Evolutionary conservation across 2,888 invertebrate genomes (phyloP).

Genomic region (Cremastinae sp.): DNA sequence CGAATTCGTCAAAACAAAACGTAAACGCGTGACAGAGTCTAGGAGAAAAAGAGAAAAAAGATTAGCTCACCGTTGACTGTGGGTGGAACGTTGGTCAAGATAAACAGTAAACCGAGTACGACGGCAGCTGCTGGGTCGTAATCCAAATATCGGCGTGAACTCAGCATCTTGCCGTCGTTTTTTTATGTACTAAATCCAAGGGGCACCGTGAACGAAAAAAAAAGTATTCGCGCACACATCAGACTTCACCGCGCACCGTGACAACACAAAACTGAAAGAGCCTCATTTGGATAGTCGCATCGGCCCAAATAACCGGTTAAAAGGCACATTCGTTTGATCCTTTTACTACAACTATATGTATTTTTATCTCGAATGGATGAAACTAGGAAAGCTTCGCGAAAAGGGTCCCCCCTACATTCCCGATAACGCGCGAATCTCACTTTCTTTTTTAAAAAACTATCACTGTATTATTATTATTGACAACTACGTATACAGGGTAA

Average conservation of each 20-base stretch:
- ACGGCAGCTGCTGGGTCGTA: slow-evolving; percentile 70
- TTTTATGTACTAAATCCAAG: slow-evolving; percentile 67
- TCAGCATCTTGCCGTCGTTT: slow-evolving; percentile 73
- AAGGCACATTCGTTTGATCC: slow-evolving; percentile 33
- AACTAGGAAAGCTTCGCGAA: slow-evolving; percentile 42
- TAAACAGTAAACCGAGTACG: slow-evolving; percentile 59
- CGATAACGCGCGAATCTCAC: slow-evolving; percentile 18
- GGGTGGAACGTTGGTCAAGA: slow-evolving; percentile 55
- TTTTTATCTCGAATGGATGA: slow-evolving; percentile 16
- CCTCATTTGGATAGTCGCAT: slow-evolving; percentile 59
- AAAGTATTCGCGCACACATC: slow-evolving; percentile 75
- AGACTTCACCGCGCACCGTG: slow-evolving; percentile 74
- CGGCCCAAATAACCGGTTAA: slow-evolving; percentile 14
- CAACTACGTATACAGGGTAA: slow-evolving; percentile 30
- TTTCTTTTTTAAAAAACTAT: too few species aligned
- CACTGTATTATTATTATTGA: slow-evolving; percentile 23
- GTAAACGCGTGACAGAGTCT: slow-evolving; percentile 2
- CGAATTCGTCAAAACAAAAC: slow-evolving; percentile 8
- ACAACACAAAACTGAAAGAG: slow-evolving; percentile 63
- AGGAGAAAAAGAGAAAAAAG: background rate
- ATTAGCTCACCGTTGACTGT: slow-evolving; percentile 63
- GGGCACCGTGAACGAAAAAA: slow-evolving; percentile 51
- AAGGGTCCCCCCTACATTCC: slow-evolving; percentile 22
- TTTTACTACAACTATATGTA: background rate
- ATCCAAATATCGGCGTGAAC: slow-evolving; percentile 77